Conservation (phyloP, 2,113 vertebrate genomes). For the Tragelaphus scriptus region DNA sequence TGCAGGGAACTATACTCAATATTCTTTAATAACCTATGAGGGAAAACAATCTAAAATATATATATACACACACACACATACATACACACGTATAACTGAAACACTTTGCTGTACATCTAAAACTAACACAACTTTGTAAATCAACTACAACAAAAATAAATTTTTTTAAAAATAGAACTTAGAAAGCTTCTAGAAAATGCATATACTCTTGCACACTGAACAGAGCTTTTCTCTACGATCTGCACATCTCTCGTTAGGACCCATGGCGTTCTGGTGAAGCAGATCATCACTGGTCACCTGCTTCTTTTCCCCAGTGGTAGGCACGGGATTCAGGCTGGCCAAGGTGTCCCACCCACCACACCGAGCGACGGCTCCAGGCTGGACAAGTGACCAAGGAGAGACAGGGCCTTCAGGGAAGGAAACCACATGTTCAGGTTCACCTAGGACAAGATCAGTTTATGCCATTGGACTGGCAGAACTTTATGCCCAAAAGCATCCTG, state of each 20-base stretch:
- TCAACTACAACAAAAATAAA: neutral
- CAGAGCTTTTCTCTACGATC: neutral
- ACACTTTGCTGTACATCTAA: neutral
- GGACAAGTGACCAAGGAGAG: neutral
- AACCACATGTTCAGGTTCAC: neutral
- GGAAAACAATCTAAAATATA: neutral
- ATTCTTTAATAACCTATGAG: neutral
- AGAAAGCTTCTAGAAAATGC: neutral
- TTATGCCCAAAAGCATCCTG: neutral
- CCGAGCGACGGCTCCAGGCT: neutral
- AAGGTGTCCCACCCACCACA: neutral
- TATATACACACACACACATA: neutral
- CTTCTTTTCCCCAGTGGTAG: neutral
- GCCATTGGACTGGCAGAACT: neutral
- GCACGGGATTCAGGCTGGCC: neutral
- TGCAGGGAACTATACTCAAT: neutral
- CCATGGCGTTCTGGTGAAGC: neutral
- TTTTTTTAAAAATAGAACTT: neutral
- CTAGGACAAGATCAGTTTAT: no score
- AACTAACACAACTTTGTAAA: neutral
- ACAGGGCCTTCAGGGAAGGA: rapidly evolving
- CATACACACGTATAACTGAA: neutral
- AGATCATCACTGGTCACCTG: neutral
- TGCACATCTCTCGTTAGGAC: neutral
- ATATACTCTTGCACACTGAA: neutral